Conservation (phyloP, 2,888 invertebrate species). For the Elgonia sp. region DNA sequence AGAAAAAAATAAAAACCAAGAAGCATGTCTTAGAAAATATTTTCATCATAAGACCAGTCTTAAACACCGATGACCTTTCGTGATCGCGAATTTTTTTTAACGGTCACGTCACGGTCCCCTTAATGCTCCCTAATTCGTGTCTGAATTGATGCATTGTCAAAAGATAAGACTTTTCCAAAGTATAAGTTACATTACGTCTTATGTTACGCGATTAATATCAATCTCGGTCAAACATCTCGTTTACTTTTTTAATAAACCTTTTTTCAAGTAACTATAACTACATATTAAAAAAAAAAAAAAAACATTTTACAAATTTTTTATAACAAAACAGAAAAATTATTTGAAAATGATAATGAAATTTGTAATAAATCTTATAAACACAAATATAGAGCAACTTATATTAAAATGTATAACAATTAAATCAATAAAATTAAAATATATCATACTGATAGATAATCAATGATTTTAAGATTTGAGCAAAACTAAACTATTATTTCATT, state of each 20-base stretch:
- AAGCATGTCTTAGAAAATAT: conserved; percentile 17
- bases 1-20: conserved; percentile 8
- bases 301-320: too few species aligned
- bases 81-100: conserved; percentile 57
- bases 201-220: conserved; percentile 14
- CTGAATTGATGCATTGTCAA: conserved; percentile 35
- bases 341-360: too few species aligned
- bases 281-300: too few species aligned
- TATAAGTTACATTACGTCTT: neutral
- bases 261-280: neutral
- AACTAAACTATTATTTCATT: conserved; percentile 70
- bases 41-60: conserved; percentile 41
- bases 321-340: too few species aligned
- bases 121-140: conserved; percentile 47
- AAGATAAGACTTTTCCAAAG: conserved; percentile 22
- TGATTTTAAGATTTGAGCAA: neutral
- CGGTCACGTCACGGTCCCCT: conserved; percentile 63
- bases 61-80: conserved; percentile 55
- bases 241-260: neutral
- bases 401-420: too few species aligned
- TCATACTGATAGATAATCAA: too few species aligned
- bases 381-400: too few species aligned
- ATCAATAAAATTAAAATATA: too few species aligned
- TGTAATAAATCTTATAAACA: too few species aligned
- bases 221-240: neutral